These are phyloP conservation scores for Molothrus aeneus DNA, from an alignment of 2,797 vertebrate species.

Conservation along the genomic window DNA sequence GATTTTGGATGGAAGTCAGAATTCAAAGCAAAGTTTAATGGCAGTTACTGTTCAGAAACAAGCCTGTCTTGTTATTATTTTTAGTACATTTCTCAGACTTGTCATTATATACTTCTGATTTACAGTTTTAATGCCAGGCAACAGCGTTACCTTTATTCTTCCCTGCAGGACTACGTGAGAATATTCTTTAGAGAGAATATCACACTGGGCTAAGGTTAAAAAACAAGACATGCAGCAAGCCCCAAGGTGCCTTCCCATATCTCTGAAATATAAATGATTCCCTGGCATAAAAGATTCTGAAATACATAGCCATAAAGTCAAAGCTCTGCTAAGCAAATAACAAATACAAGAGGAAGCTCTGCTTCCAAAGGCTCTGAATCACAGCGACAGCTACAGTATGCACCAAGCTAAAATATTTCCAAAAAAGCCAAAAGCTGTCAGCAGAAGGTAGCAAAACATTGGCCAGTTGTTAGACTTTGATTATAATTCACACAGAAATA, in stretches of 20 bases:
- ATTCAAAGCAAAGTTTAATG: constrained; percentile 16
- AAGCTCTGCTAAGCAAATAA: constrained; percentile 70
- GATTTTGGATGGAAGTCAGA: not conserved
- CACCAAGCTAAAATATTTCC: constrained; percentile 31
- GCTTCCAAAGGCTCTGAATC: constrained; percentile 63
- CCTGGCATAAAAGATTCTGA: constrained; percentile 62
- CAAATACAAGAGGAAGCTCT: constrained; percentile 57
- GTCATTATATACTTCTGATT: constrained; percentile 42
- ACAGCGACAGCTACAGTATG: not conserved
- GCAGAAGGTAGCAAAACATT: constrained; percentile 11
- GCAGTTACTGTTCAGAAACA: constrained; percentile 5
- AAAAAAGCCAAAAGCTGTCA: constrained; percentile 18
- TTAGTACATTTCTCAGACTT: constrained; percentile 22
- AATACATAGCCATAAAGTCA: constrained; percentile 66
- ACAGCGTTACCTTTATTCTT: constrained; percentile 32
- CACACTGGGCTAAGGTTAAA: constrained; percentile 55
- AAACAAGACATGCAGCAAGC: constrained; percentile 50
- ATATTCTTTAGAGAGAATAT: constrained; percentile 41
- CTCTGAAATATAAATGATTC: constrained; percentile 60
- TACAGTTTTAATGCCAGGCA: constrained; percentile 50
- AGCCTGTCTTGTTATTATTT: constrained; percentile 47
- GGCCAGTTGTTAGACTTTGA: not conserved
- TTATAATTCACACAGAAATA: constrained; percentile 40
- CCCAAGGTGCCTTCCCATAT: constrained; percentile 15
- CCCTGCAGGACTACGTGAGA: constrained; percentile 38